Evolutionary conservation across 1,140 invertebrate species (phyloP).

Genomic region (Notospermus geniculatus): DNA sequence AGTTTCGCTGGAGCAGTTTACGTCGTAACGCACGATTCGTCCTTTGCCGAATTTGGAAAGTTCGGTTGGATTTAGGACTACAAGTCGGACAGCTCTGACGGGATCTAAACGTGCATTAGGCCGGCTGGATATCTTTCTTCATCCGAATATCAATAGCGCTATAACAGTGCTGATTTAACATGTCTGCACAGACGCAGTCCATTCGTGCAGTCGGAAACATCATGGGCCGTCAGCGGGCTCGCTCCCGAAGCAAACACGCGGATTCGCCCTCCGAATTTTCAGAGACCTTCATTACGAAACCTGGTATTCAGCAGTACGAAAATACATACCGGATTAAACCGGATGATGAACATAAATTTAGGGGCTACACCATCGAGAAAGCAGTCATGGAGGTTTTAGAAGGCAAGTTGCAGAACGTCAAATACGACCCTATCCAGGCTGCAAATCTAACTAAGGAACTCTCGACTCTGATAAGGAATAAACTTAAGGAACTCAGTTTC

Average conservation of each 20-base stretch:
- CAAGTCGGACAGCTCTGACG: too few relatives aligned
- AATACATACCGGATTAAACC: conserved; percentile 2
- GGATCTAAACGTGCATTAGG: too few relatives aligned
- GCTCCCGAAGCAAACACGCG: not conserved
- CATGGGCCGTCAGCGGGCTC: too few relatives aligned
- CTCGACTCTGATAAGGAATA: conserved; percentile 19
- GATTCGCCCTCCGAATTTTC: conserved; percentile 2
- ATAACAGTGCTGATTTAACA: too few relatives aligned
- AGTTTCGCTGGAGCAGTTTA: too few relatives aligned
- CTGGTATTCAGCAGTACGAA: not conserved
- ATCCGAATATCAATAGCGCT: too few relatives aligned
- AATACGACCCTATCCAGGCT: not conserved
- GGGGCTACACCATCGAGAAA: not conserved
- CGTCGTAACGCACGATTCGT: too few relatives aligned
- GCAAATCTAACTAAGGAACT: conserved; percentile 1
- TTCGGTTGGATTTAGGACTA: too few relatives aligned
- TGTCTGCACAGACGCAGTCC: too few relatives aligned
- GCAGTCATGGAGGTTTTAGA: not conserved
- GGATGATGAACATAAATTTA: not conserved
- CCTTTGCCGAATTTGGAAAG: too few relatives aligned
- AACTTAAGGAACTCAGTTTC: conserved; percentile 36
- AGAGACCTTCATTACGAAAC: not conserved
- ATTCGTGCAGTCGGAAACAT: too few relatives aligned
- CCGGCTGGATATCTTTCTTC: too few relatives aligned
- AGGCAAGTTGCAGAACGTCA: not conserved